Percentiles rank a stretch among this genome's conserved stretches.
These are phyloP conservation scores for Trachurus trachurus DNA, from an alignment of 2,797 vertebrate genomes.

Conservation along the genomic window DNA sequence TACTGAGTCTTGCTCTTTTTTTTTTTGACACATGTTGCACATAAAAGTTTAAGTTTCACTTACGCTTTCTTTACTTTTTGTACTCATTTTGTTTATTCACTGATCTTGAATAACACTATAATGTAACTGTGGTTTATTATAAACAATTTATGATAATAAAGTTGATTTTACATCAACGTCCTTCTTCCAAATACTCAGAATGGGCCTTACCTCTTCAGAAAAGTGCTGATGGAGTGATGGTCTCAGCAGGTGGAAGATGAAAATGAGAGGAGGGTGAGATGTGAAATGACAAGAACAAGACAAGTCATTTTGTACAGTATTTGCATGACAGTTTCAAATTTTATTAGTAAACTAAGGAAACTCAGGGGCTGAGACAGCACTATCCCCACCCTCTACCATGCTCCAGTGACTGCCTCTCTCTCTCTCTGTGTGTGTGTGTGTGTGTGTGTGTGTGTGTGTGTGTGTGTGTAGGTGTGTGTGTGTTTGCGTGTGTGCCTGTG, in stretches of 20 bases:
- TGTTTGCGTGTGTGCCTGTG: conserved; percentile 4
- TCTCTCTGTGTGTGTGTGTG: no score
- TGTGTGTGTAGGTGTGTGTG: background rate
- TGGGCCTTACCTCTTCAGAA: conserved; percentile 34
- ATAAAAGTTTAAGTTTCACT: background rate
- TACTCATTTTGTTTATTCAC: background rate
- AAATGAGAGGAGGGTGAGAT: background rate
- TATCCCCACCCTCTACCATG: conserved; percentile 19
- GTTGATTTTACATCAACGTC: background rate
- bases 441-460: background rate
- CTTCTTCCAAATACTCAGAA: background rate
- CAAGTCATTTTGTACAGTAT: conserved; percentile 22
- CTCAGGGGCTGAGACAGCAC: background rate
- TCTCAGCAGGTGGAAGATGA: background rate
- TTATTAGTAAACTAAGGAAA: conserved; percentile 44
- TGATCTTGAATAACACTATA: background rate
- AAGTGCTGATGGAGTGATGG: background rate
- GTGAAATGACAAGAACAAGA: background rate
- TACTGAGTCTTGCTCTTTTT: background rate
- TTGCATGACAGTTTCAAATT: conserved; percentile 54
- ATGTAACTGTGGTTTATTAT: background rate
- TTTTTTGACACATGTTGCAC: background rate
- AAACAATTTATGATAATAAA: background rate
- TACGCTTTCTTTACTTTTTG: background rate
- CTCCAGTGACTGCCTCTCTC: conserved; percentile 32